phyloP scores from a whole-genome alignment of 30 jellyfish, hydroid and myxozoan genomes.

The Chironex yamaguchii region DNA sequence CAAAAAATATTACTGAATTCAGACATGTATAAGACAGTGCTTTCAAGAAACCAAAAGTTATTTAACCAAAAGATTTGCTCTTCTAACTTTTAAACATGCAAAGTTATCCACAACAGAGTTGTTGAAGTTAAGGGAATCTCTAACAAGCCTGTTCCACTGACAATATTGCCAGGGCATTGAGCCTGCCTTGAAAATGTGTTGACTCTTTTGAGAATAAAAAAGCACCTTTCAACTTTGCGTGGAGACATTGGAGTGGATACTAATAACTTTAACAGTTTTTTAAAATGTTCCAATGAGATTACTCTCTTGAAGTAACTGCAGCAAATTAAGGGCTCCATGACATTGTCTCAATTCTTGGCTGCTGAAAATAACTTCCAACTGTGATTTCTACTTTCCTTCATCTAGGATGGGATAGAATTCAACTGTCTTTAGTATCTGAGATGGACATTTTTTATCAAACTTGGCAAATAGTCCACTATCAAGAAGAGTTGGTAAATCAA shows the following conservation, averaged over 20 bases:
- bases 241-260: conserved; percentile 49
- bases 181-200: conserved; percentile 29
- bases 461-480: neutral
- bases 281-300: neutral
- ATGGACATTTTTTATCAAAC: neutral
- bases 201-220: conserved; percentile 23
- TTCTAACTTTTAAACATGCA: conserved; percentile 30
- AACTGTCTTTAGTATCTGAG: neutral
- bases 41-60: neutral
- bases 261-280: neutral
- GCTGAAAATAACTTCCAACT: neutral
- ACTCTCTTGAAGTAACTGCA: neutral
- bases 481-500: neutral
- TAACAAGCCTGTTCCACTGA: conserved; percentile 22
- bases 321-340: neutral
- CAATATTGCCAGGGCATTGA: conserved; percentile 55
- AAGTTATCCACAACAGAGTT: conserved; percentile 17
- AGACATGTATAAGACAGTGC: neutral
- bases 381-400: neutral
- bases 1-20: no score
- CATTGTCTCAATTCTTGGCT: neutral
- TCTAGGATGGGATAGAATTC: neutral
- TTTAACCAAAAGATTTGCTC: conserved; percentile 41
- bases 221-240: conserved; percentile 13
- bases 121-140: conserved; percentile 28